A percentile compares a stretch with the other conserved stretches of the same genome.
Evolutionary conservation across 2,113 vertebrate genomes (phyloP).

Genomic region (Illadopsis cleaveri): DNA sequence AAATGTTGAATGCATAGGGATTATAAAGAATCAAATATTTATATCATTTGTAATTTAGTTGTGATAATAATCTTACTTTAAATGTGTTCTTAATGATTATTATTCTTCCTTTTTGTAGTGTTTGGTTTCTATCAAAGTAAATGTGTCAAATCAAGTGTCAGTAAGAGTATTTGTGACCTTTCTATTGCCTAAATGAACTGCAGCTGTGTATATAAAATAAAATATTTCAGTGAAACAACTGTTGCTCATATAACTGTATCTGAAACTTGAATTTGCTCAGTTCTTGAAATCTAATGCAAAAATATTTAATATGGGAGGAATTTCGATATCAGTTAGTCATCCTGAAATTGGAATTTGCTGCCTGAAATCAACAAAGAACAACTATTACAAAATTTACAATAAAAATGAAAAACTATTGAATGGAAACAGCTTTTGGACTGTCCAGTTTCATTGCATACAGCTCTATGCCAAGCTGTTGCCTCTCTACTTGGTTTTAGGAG

Average conservation of each 20-base stretch:
- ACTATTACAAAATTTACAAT: neutral
- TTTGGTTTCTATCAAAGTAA: constrained; percentile 2
- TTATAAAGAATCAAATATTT: neutral
- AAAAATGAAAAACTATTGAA: neutral
- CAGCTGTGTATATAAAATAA: constrained; percentile 50
- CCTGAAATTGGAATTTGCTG: neutral
- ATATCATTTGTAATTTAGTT: neutral
- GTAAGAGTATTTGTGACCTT: constrained; percentile 21
- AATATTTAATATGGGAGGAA: neutral
- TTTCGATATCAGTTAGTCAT: neutral
- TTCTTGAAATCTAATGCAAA: neutral
- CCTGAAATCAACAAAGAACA: neutral
- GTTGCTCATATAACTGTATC: neutral
- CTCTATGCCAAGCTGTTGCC: neutral
- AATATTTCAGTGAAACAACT: neutral
- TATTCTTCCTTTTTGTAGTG: constrained; percentile 11
- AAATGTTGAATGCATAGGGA: neutral
- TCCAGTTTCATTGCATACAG: neutral
- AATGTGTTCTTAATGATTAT: constrained; percentile 24
- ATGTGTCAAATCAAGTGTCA: constrained; percentile 13
- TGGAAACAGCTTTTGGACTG: neutral
- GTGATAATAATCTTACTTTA: constrained; percentile 16
- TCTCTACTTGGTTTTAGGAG: neutral
- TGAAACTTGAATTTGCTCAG: neutral
- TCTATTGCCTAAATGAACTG: constrained; percentile 36